These are phyloP conservation scores for Protophormia terraenovae DNA, from an alignment of 2,888 invertebrate species.

Conservation along the genomic window DNA sequence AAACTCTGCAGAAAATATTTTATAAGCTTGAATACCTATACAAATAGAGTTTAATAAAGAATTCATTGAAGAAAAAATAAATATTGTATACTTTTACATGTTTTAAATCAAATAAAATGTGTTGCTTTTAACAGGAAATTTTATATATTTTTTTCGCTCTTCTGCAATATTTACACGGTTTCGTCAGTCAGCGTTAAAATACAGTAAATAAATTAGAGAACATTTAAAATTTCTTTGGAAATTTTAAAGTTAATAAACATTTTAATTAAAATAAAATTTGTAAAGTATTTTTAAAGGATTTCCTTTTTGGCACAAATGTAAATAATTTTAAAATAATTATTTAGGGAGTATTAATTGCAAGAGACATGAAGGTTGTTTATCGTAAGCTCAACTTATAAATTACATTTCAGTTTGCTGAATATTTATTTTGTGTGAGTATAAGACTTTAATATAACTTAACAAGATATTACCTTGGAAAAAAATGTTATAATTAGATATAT, in stretches of 20 bases:
- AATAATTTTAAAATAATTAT: neutral
- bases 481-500: too few relatives aligned
- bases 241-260: neutral
- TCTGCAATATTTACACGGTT: neutral
- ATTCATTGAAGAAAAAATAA: conserved; percentile 14
- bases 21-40: neutral
- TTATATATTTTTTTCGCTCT: conserved; percentile 3
- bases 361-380: neutral
- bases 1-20: neutral
- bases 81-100: conserved; percentile 25
- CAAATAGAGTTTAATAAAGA: neutral
- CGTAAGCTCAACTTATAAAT: too few relatives aligned
- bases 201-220: neutral
- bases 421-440: too few relatives aligned
- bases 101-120: conserved; percentile 35
- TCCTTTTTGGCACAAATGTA: neutral
- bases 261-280: neutral
- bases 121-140: conserved; percentile 35
- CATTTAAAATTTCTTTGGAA: neutral
- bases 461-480: too few relatives aligned
- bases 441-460: too few relatives aligned
- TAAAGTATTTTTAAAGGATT: neutral
- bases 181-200: neutral
- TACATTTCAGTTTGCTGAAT: too few relatives aligned
- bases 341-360: too few relatives aligned